Conservation (phyloP, 2,797 vertebrate species). For the Nyctibius grandis region DNA sequence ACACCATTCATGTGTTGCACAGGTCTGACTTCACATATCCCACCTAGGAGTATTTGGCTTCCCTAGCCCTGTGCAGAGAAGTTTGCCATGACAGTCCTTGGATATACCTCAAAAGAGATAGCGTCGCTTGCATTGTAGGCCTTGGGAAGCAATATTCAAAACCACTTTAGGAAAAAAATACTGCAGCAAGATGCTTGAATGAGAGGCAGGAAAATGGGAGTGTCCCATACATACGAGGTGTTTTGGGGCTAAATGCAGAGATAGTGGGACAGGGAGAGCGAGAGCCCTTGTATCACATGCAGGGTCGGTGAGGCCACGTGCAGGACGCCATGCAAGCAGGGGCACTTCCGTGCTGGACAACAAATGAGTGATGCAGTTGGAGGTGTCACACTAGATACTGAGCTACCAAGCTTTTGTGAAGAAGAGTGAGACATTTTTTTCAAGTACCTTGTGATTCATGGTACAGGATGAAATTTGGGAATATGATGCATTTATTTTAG, state of each 20-base stretch:
- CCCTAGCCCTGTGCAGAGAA: not conserved
- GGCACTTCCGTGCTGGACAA: not conserved
- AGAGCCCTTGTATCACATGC: not conserved
- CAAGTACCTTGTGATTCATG: not conserved
- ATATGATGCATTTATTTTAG: not conserved
- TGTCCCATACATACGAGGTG: fast-evolving
- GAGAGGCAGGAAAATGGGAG: not conserved
- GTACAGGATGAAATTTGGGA: not conserved
- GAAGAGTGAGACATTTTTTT: not conserved
- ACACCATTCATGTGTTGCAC: not conserved
- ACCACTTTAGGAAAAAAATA: not conserved
- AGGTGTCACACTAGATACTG: not conserved
- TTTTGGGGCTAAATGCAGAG: not conserved
- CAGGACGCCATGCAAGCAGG: not conserved
- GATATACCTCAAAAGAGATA: not conserved
- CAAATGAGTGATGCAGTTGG: not conserved
- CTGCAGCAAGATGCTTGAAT: not conserved
- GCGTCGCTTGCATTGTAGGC: not conserved
- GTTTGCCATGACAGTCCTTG: not conserved
- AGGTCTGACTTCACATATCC: not conserved
- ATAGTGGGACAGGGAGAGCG: fast-evolving
- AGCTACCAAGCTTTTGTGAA: not conserved
- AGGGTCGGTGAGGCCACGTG: not conserved
- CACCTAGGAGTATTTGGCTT: not conserved
- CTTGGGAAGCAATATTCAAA: not conserved